A percentile compares a stretch with the other conserved stretches of the same genome.
Evolutionary conservation across 2,888 invertebrate genomes (phyloP).

Genomic region (Lobophora halterata): DNA sequence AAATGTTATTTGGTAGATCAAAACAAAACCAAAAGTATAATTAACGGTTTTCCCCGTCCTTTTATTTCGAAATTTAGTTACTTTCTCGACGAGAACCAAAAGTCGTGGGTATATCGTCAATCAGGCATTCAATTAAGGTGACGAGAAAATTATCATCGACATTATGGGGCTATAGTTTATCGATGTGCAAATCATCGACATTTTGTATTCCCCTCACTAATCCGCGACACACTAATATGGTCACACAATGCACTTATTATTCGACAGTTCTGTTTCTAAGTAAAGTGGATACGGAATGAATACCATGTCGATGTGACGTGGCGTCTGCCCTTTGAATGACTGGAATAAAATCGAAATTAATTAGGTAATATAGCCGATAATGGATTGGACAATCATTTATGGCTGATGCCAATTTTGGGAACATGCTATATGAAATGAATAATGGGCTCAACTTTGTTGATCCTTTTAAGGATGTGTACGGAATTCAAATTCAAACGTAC

Average conservation of each 20-base stretch:
- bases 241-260: slow-evolving; percentile 79
- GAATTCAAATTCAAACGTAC: too few relatives aligned
- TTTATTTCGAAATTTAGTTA: too few relatives aligned
- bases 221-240: slow-evolving; percentile 70
- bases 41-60: neutral
- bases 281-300: slow-evolving; percentile 73
- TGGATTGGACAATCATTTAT: slow-evolving; percentile 8
- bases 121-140: slow-evolving; percentile 13
- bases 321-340: slow-evolving; percentile 69
- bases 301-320: slow-evolving; percentile 61
- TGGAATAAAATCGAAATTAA: slow-evolving; percentile 41
- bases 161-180: slow-evolving; percentile 28
- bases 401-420: slow-evolving; percentile 15
- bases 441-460: slow-evolving; percentile 4
- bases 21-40: slow-evolving; percentile 36
- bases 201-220: slow-evolving; percentile 77
- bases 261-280: slow-evolving; percentile 77
- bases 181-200: slow-evolving; percentile 63
- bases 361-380: slow-evolving; percentile 26
- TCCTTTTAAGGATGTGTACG: too few relatives aligned
- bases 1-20: slow-evolving; percentile 62
- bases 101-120: too few relatives aligned
- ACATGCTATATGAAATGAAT: slow-evolving; percentile 13
- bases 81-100: too few relatives aligned
- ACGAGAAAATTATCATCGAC: slow-evolving; percentile 10